Evolutionary conservation across 1,140 invertebrate genomes (phyloP), one percentile per base, ranked within the genome.

Genomic region (Hylaeus anthracinus): DNA sequence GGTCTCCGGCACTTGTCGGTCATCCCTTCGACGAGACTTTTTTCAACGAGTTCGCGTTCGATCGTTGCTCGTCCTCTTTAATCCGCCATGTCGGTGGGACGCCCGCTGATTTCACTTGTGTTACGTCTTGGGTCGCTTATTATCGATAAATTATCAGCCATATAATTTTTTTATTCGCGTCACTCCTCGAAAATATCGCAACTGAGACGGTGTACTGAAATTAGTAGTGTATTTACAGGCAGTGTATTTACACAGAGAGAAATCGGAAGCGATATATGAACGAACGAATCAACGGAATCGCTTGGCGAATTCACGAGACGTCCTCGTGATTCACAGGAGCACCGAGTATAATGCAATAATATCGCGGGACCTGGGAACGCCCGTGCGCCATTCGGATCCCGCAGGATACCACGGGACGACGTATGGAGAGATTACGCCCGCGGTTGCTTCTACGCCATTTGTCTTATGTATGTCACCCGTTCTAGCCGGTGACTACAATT

Each of bases 401-500:
- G 39, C 61, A 64, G 61, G 61, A 64, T 63, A 51, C 66, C 41
- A 26, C 26, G 37, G 53, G n/a, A n/a, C 1, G 51, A 39, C 74
- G 74, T 67, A 76, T 56, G 74, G 64, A 76, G 61, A 74, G 74
- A 76, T 76, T 76, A 76, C 43, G 26, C 4, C 9, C 51, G 9
- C 41, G 64, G 39, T 67, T 43, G 41, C 67, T 76, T 69, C 65
- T 58, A 1, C 67, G 64, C 74, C 74, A 76, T 76, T 76, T 76
- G 65, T 76, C 74, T 76, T 76, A 69, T 14, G 64, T 39, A 45
- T 66, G 74, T 76, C 74, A 76, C 58, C 74, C 74, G 26, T 10
- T 45, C 4, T 55, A 37, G 4, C 26, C 64, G 64, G 53, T n/a
- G 74, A 69, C 64, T 69, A 76, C 74, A 67, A 76, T 76, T 69